Base-by-base conservation (phyloP, 2,888 invertebrate genomes). In the Sminthurinus aureus region DNA sequence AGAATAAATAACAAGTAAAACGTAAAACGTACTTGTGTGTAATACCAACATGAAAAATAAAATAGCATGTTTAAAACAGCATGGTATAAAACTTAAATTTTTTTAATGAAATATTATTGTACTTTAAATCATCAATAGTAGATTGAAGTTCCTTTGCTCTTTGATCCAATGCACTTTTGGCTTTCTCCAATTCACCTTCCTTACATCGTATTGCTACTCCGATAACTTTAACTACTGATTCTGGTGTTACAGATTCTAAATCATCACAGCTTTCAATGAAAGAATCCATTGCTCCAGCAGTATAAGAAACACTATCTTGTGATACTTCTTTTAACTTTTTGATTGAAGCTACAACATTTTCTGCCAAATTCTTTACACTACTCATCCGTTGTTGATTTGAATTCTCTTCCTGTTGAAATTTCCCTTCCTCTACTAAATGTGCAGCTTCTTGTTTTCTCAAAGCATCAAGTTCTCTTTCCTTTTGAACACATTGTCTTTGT, bases 61-160 rank as follows among this genome's bases (percentile, higher is more conserved):
- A n/a, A n/a, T n/a, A n/a, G n/a, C n/a, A n/a, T n/a, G n/a, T n/a
- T n/a, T n/a, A n/a, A n/a, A n/a, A n/a, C n/a, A n/a, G n/a, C n/a
- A n/a, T n/a, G n/a, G n/a, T n/a, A n/a, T n/a, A 38, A 6, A 38
- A 38, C 38, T 38, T 38, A 4, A 38, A 38, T 38, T 38, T 4
- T 38, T 38, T 38, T 6, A 38, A 38, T 4, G 38, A 38, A 38
- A 38, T 38, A 38, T 38, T 38, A n/a, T 38, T 38, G 38, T 85
- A 87, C 87, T 88, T 78, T 8, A 88, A 88, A 50, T 89, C 89
- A 90, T 94, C 93, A 69, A 94, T 92, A 86, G 91, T 89, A 18
- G 89, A 89, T 89, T 94, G 94, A 13, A 93, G 90, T 52, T 91
- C 89, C 24, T 91, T 91, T 87, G 93, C 93, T 85, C 92, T 90